A percentile compares a stretch with the other conserved stretches of the same genome.
Conservation (phyloP, 2,888 invertebrate species). For the Iselma pallidipennis region DNA sequence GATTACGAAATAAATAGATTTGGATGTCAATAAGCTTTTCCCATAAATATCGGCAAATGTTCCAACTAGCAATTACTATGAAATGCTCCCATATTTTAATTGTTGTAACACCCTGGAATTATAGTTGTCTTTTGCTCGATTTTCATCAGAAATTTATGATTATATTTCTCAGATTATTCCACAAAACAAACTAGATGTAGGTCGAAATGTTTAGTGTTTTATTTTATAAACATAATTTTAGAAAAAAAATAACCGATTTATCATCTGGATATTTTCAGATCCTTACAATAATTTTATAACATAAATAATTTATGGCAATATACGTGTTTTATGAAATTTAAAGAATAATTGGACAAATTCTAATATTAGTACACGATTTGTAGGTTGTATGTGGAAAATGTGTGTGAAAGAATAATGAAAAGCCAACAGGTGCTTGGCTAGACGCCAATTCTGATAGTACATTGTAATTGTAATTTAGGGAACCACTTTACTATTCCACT, state of each 20-base stretch:
- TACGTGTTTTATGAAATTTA: background rate
- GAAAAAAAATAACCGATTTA: background rate
- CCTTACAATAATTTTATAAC: background rate
- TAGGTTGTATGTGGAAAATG: background rate
- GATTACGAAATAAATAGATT: background rate
- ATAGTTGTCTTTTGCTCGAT: background rate
- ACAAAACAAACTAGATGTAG: too few species aligned
- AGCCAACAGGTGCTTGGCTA: conserved; percentile 24
- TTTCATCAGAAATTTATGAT: background rate
- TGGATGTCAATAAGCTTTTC: background rate
- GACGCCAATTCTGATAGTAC: conserved; percentile 3
- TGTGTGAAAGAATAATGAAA: background rate
- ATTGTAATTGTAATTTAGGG: background rate
- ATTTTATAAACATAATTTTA: too few species aligned
- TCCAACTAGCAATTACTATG: background rate
- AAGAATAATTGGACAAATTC: background rate
- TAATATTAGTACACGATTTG: background rate
- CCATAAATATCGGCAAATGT: background rate
- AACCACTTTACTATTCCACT: background rate
- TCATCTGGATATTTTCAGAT: background rate
- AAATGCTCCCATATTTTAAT: too few species aligned
- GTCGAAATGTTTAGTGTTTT: too few species aligned
- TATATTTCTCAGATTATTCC: too few species aligned
- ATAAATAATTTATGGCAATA: background rate
- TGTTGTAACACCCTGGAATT: background rate